Conservation (phyloP, 2,888 invertebrate genomes). For the Acanthosepion lycidas region DNA sequence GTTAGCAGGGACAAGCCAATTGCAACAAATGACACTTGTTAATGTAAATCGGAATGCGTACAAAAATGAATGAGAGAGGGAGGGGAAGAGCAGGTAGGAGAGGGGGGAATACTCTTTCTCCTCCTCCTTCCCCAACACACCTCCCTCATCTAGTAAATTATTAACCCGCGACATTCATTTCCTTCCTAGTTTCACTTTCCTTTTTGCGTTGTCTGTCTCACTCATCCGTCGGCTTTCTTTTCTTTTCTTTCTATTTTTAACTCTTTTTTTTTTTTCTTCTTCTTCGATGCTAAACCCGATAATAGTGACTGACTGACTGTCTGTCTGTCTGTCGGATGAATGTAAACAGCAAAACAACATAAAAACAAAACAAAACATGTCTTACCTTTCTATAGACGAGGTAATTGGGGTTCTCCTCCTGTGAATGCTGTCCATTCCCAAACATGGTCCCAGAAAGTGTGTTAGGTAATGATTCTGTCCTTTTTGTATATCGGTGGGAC, state of each 20-base stretch:
- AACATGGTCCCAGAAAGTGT: conserved; percentile 65
- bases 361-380: background rate
- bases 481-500: conserved; percentile 63
- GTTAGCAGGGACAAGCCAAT: background rate
- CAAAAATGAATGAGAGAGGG: background rate
- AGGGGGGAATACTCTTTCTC: background rate
- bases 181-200: conserved; percentile 17
- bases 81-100: background rate
- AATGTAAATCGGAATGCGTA: background rate
- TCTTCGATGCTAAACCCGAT: background rate
- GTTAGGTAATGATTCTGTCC: conserved; percentile 67
- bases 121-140: background rate
- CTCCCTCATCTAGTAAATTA: background rate
- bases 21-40: background rate
- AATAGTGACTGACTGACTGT: background rate
- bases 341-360: background rate
- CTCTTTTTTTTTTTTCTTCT: background rate
- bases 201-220: background rate
- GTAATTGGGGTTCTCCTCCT: conserved; percentile 69
- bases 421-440: conserved; percentile 68
- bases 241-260: background rate
- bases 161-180: background rate
- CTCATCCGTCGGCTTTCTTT: background rate
- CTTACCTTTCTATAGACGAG: conserved; percentile 69
- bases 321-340: background rate